Evolutionary conservation across 2,888 invertebrate species (phyloP), one percentile per base, ranked within the genome.

Genomic region (Ormyrus rosae): DNA sequence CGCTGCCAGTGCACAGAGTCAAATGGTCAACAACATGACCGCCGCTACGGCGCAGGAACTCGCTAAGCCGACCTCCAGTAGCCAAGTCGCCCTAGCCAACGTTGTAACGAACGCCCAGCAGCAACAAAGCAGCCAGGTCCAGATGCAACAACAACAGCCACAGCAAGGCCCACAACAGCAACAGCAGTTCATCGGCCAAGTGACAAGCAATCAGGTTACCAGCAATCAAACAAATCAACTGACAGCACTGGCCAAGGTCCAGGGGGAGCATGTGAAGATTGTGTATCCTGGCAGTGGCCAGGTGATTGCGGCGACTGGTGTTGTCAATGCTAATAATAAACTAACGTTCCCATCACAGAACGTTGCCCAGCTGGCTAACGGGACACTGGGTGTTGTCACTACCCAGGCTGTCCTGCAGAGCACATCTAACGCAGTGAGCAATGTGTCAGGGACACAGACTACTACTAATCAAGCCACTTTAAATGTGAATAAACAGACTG

Each of bases 261-360:
- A 80, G 56, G 82, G 80, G 53, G 91, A 91, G 80, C 85, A 90
- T 73, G 90, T 91, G 48, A 92, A 92, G 85, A 88, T 92, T 81
- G 90, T 91, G 83, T 90, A 90, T 84, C 89, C 90, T 1, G 85
- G 87, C 50, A 86, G 86, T 68, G 88, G 89, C 68, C 91, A 91
- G 85, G 87, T 89, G 63, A 85, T 90, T 83, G 85, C 88, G 45
- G 87, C 89, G 53, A 86, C 90, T 76, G 91, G 91, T 71, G 91
- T 90, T 80, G 89, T 91, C 82, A 92, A 92, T 85, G 90, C 93
- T 83, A 91, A 92, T 83, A 79, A 77, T 72, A 92, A 94, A 88
- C 93, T 94, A 81, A 92, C 93, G 79, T 93, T 93, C 88, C 93
- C 94, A 75, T 92, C 92, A 85, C 95, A 94, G 90, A 92, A 93